phyloP scores from a whole-genome alignment of 2,888 invertebrate genomes.

The Melolontha melolontha region DNA sequence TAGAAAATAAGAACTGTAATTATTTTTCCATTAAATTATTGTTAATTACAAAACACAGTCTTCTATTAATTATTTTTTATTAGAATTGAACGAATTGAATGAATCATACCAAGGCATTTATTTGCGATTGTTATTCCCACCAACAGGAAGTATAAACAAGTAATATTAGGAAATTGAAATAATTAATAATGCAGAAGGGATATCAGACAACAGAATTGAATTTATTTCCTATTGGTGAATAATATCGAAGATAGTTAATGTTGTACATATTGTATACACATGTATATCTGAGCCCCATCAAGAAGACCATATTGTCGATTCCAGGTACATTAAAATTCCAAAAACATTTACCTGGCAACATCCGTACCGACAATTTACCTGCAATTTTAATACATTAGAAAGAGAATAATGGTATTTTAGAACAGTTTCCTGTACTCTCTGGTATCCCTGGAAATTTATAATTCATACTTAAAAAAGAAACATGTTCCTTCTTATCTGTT shows the following conservation, averaged over 20 bases:
- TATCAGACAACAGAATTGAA: slow-evolving; percentile 15
- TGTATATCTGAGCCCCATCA: not conserved
- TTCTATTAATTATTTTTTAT: no score
- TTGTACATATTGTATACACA: not conserved
- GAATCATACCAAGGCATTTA: not conserved
- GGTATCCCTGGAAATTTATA: no score
- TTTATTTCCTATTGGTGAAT: not conserved
- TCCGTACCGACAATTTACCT: slow-evolving; percentile 17
- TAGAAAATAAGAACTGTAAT: no score
- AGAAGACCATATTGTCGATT: not conserved
- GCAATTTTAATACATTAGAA: slow-evolving; percentile 19
- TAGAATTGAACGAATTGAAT: no score
- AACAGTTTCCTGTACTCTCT: not conserved
- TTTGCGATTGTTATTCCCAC: not conserved
- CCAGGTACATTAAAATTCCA: slow-evolving; percentile 8
- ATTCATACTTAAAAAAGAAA: no score
- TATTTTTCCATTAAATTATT: no score
- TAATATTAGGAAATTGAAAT: slow-evolving; percentile 12
- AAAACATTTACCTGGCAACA: not conserved
- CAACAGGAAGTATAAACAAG: slow-evolving; percentile 13
- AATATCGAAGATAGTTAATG: slow-evolving; percentile 3
- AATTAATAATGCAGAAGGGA: slow-evolving; percentile 13
- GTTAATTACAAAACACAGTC: no score
- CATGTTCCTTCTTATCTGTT: no score
- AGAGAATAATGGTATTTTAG: not conserved